Base-by-base conservation (phyloP, 92 coral and sea anemone species). In the Paragorgia papillata region DNA sequence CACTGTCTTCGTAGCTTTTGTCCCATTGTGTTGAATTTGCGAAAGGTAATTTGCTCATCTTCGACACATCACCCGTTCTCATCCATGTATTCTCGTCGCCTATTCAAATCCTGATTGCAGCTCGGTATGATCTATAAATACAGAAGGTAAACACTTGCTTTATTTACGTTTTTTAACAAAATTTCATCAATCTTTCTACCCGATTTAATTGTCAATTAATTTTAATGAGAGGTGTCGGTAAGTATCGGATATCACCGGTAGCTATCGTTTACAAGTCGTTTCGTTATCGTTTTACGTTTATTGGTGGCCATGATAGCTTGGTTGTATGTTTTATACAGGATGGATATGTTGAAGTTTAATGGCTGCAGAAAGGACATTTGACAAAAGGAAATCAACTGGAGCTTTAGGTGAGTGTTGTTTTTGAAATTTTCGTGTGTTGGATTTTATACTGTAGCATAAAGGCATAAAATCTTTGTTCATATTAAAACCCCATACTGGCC, bases 1-100 rank as follows among this genome's bases (percentile, higher is more conserved):
- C 58, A 56, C 17, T 46, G 2, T 17, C 30, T 2, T 56, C 62
- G 18, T 13, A 22, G 15, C 62, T 56, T 56, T 56, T 22, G 6
- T 22, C 58, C 20, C 26, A 17, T 3, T 51, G 5, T 5, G 58
- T 5, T 5, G 49, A 17, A 51, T 28, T 44, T 19, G 21, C 41
- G 28, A 43, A 69, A 27, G 76, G 76, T 69, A 46, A 5, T 7
- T 69, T 69, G 30, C 76, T 69, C 76, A 69, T 69, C 25, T 20
- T 49, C 13, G 6, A 69, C 51, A 17, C 20, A 49, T 48, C 1
- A 68, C 15, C 2, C 35, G 24, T 13, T 44, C 4, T 34, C 59
- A 68, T 68, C 32, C 39, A 46, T 2, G 18, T 27, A 27, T 22
- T 14, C 19, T 68, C 39, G 39, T 26, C 30, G 15, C 0, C 32